Evolutionary conservation across 2,888 invertebrate species (phyloP).

Genomic region (Diarsia brunnea): DNA sequence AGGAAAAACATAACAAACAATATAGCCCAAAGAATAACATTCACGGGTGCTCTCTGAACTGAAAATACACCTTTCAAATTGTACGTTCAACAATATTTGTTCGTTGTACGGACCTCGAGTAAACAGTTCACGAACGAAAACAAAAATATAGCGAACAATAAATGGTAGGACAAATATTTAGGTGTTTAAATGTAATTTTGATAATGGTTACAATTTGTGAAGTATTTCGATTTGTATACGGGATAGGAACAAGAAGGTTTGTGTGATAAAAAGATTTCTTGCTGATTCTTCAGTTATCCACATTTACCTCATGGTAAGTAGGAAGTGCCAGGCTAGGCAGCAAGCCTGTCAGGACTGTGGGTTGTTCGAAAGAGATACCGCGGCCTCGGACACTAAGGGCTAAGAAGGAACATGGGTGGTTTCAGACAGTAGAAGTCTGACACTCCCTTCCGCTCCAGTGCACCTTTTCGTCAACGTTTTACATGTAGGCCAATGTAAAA

Average conservation of each 20-base stretch:
- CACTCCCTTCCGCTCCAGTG: too few species aligned
- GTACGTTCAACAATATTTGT: conserved; percentile 39
- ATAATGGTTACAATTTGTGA: conserved; percentile 16
- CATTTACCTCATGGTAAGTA: too few species aligned
- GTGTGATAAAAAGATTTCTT: not conserved
- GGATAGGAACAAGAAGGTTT: not conserved
- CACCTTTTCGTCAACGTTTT: too few species aligned
- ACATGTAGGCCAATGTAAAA: too few species aligned
- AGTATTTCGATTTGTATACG: not conserved
- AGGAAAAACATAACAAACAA: conserved; percentile 17
- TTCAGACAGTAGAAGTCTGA: too few species aligned
- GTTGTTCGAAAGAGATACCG: too few species aligned
- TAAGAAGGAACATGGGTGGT: too few species aligned
- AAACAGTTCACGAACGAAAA: conserved; percentile 29
- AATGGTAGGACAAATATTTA: conserved; percentile 25
- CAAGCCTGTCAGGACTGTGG: too few species aligned
- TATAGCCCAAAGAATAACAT: conserved; percentile 36
- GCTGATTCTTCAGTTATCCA: not conserved
- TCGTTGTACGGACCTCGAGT: conserved; percentile 22
- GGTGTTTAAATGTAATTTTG: conserved; percentile 14
- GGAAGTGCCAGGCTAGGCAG: too few species aligned
- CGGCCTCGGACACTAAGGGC: too few species aligned
- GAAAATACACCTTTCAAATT: conserved; percentile 37
- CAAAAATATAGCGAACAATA: conserved; percentile 29
- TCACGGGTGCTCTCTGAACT: conserved; percentile 22